phyloP scores from a whole-genome alignment of 2,888 invertebrate species.

The Drosophila stalkeri region DNA sequence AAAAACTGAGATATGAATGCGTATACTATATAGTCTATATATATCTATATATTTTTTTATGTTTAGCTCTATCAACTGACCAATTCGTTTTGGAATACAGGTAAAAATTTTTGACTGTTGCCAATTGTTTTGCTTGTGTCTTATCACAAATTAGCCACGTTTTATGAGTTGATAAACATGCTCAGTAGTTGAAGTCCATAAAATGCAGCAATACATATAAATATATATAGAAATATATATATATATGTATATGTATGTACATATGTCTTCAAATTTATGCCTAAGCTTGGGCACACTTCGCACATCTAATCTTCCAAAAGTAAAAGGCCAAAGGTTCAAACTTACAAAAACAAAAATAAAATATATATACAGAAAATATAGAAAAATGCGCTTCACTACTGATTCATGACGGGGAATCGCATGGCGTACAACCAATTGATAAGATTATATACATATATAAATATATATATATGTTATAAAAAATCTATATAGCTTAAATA shows the following conservation, averaged over 20 bases:
- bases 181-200: slow-evolving; percentile 49
- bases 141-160: slow-evolving; percentile 44
- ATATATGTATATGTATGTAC: slow-evolving; percentile 3
- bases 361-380: not conserved
- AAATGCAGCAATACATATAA: slow-evolving; percentile 30
- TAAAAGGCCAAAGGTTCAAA: slow-evolving; percentile 50
- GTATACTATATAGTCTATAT: not conserved
- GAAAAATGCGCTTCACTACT: not conserved
- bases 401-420: slow-evolving; percentile 18
- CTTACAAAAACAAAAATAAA: not conserved
- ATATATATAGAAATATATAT: slow-evolving; percentile 5
- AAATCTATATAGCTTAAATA: slow-evolving; percentile 42
- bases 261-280: slow-evolving; percentile 46
- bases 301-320: slow-evolving; percentile 32
- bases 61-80: slow-evolving; percentile 22
- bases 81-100: slow-evolving; percentile 10
- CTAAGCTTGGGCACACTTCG: slow-evolving; percentile 45
- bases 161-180: slow-evolving; percentile 67
- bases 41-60: not conserved
- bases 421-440: slow-evolving; percentile 40
- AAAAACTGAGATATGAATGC: not conserved
- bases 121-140: slow-evolving; percentile 54
- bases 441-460: slow-evolving; percentile 32
- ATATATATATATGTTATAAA: slow-evolving; percentile 3
- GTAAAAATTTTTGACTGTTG: slow-evolving; percentile 54